Base-by-base conservation (phyloP, 2,797 vertebrate species). In the Chaetodon trifasciatus region DNA sequence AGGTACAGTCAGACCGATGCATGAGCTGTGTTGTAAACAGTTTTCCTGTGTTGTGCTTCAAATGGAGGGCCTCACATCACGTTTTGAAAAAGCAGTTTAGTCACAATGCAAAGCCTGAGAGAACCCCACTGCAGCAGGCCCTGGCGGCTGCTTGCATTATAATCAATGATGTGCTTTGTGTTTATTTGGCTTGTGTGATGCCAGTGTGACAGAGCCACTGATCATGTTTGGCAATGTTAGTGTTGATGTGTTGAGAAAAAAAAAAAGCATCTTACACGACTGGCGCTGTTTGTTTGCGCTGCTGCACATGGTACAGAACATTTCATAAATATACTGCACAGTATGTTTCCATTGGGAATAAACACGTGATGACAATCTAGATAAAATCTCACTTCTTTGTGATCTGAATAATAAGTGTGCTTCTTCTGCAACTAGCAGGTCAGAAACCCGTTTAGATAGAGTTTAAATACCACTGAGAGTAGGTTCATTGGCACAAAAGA, bases 1-100 rank as follows among this genome's bases (percentile, higher is more conserved):
- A 89, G 90, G 89, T 84, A 89, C 24, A 86, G 82, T 76, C 53
- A 57, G 65, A 62, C 78, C 72, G 76, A 83, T 63, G 66, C 79
- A 53, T 60, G 74, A 23, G 46, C 57, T 74, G 78, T 71, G 77
- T 17, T 75, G 55, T 91, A 88, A 92, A 89, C 82, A 83, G 37
- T 65, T 75, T 73, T 53, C 35, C 70, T 78, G 72, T 66, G 64
- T 15, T 17, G 46, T 78, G 83, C 75, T 81, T 87, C 70, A 78
- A 74, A 82, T 61, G 42, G 62, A 84, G 71, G 40, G 37, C 64
- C 71, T 78, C 78, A 69, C 64, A 81, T 88, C 44, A 40, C 47
- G 68, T 79, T 71, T 71, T 61, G 57, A 82, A 73, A 83, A 89
- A 81, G 42, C 78, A 64, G 42, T 61, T 86, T 9, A 71, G 63